phyloP scores from a whole-genome alignment of 2,888 invertebrate species.

The Bruchidius siliquastri region DNA sequence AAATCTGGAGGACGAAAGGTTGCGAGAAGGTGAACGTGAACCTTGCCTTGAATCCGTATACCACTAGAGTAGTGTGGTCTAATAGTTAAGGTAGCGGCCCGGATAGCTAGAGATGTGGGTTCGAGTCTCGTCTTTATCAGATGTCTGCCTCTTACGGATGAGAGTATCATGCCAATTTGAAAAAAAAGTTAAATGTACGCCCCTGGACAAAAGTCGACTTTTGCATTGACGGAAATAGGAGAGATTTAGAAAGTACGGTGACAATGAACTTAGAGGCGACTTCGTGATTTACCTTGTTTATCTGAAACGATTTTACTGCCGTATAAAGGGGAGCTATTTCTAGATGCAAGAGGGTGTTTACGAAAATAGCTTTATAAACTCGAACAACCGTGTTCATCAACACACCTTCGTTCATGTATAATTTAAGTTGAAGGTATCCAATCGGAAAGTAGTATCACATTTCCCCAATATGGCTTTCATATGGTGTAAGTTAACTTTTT shows the following conservation, averaged over 20 bases:
- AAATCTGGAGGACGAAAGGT: too few species aligned
- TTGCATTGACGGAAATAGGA: background rate
- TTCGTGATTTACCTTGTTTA: background rate
- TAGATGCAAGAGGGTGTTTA: background rate
- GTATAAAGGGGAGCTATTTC: background rate
- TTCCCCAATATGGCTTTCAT: too few species aligned
- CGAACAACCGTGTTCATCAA: background rate
- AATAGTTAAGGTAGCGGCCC: too few species aligned
- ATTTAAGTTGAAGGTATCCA: background rate
- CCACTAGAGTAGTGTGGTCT: too few species aligned
- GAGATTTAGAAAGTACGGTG: background rate
- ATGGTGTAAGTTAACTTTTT: too few species aligned
- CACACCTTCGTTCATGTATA: background rate
- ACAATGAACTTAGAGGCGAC: background rate
- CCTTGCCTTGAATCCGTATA: too few species aligned
- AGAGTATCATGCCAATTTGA: too few species aligned
- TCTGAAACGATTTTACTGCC: background rate
- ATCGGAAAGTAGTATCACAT: background rate
- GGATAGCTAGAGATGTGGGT: too few species aligned
- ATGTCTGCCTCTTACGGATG: too few species aligned
- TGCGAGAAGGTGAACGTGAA: too few species aligned
- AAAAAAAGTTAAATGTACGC: background rate
- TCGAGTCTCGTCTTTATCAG: too few species aligned
- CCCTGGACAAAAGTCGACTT: background rate
- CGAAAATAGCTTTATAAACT: background rate